phyloP scores from a whole-genome alignment of 2,113 vertebrate genomes.

The Condylura cristata region DNA sequence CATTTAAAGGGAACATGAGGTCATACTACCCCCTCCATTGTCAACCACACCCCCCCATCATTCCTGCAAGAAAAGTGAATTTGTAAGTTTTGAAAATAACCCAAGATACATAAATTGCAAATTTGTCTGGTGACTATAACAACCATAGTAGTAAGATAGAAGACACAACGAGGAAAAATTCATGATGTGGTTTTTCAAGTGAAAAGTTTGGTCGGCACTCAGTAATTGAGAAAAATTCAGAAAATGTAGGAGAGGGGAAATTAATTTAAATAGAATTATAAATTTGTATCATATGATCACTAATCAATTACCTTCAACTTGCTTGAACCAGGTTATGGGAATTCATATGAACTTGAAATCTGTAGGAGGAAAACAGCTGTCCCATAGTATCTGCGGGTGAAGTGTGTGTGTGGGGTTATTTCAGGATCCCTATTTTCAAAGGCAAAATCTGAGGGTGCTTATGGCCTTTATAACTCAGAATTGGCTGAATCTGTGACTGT shows the following conservation, averaged over 20 bases:
- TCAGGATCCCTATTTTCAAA: too few relatives aligned
- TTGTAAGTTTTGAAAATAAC: neutral
- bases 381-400: too few relatives aligned
- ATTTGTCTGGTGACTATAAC: neutral
- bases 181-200: neutral
- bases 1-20: neutral
- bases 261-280: constrained; percentile 4
- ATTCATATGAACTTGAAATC: neutral
- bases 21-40: neutral
- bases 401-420: too few relatives aligned
- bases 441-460: too few relatives aligned
- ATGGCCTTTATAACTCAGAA: too few relatives aligned
- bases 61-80: neutral
- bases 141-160: neutral
- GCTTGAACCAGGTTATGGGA: neutral
- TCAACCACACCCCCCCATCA: neutral
- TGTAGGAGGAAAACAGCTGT: neutral
- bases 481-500: too few relatives aligned
- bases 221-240: neutral
- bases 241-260: neutral
- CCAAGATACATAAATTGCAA: neutral
- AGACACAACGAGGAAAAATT: neutral
- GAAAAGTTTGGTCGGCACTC: neutral
- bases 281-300: neutral
- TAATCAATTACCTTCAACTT: neutral